Base-by-base conservation (phyloP, 2,888 invertebrate species). In the Dromius quadrimaculatus region DNA sequence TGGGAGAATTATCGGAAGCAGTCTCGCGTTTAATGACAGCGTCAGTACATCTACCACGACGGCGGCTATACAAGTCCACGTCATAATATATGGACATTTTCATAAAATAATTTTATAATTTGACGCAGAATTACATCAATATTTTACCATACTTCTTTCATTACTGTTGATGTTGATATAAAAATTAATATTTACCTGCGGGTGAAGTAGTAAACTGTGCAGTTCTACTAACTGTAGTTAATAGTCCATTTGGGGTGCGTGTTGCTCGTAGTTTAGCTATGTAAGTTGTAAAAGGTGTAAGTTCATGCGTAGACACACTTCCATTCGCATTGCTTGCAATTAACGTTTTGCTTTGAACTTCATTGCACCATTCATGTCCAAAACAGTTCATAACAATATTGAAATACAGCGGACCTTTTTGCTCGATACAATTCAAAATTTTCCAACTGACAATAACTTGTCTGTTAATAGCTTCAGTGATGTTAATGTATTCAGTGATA, bases 391-490 rank as follows among this genome's bases (percentile, higher is more conserved):
- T 23, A 6, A 13, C 5, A 11, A 68, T 32, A 2, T 32, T 13
- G 20, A 59, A 68, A 20, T 15, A 41, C n/a, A 69, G 19, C 1
- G 57, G 63, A 17, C 71, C 71, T 45, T 59, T 54, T 9, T 63
- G 68, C 6, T 63, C 41, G 9, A 13, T 8, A 36, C 71, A 72
- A 4, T 38, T 13, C n/a, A 57, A 43, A 11, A 23, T n/a, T 11
- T 23, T 23, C 57, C 57, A 68, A 11, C 17, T 11, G 32, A 68
- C n/a, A 11, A n/a, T 20, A 28, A 32, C 43, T 9, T 15, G 20
- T 9, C 15, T 32, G 13, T 6, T 28, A 1, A 13, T 32, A 19
- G 1, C 4, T 13, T 6, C 2, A 59, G 1, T 13, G 11, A 34
- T 5, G 5, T n/a, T n/a, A n/a, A n/a, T n/a, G n/a, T n/a, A n/a